These are phyloP conservation scores for Coregonus ussuriensis DNA, from an alignment of 2,797 vertebrate species.

Conservation along the genomic window DNA sequence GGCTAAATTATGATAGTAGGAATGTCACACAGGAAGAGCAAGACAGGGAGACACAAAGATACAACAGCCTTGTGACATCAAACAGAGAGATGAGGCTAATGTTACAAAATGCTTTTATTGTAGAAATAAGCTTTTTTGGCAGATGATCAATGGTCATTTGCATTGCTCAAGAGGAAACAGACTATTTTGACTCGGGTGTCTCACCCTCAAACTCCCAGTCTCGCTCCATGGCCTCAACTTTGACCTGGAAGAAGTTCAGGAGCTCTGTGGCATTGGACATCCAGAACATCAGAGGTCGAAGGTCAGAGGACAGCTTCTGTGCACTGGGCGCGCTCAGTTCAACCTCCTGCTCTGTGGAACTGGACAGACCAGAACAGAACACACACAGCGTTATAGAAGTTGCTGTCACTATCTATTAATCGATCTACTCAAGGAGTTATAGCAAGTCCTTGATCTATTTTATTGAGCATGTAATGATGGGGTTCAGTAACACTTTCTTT, in stretches of 20 bases:
- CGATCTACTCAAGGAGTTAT: neutral
- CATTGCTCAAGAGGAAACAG: neutral
- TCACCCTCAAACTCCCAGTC: slow-evolving; percentile 93
- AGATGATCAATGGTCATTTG: neutral
- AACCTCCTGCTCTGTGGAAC: slow-evolving; percentile 79
- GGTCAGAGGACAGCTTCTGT: slow-evolving; percentile 85
- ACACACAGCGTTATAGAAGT: neutral
- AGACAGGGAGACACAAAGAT: neutral
- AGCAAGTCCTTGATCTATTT: neutral
- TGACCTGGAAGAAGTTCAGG: slow-evolving; percentile 91
- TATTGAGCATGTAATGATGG: too few relatives aligned
- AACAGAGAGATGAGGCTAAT: neutral
- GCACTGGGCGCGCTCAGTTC: slow-evolving; percentile 79
- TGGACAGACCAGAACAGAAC: slow-evolving; percentile 53
- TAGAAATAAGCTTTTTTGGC: slow-evolving; percentile 6
- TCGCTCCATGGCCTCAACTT: slow-evolving; percentile 88
- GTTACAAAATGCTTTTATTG: neutral
- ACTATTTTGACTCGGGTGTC: slow-evolving; percentile 25
- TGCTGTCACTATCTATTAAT: too few relatives aligned
- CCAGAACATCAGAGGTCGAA: slow-evolving; percentile 92
- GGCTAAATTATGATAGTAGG: neutral
- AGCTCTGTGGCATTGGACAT: slow-evolving; percentile 94
- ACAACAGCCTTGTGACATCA: neutral
- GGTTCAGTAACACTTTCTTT: too few relatives aligned
- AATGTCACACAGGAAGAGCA: neutral